Conservation (phyloP, 1,140 invertebrate genomes). For the Periplaneta americana region DNA sequence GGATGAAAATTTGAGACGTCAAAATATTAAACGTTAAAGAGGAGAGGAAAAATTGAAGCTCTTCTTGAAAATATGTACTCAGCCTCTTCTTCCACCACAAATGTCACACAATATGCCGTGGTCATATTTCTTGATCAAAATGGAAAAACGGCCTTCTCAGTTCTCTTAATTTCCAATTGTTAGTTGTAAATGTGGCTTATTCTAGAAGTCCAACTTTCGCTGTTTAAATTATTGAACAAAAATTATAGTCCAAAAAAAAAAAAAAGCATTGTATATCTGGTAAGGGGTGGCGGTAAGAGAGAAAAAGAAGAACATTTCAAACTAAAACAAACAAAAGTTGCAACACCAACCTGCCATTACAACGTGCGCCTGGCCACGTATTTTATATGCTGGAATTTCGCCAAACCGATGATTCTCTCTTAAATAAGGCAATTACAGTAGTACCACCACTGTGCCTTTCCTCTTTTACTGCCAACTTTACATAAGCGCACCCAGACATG, state of each 20-base stretch:
- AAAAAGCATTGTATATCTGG: background rate
- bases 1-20: too few species aligned
- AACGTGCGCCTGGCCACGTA: background rate
- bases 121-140: too few species aligned
- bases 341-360: background rate
- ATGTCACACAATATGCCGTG: too few species aligned
- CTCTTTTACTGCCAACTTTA: background rate
- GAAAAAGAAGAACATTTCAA: background rate
- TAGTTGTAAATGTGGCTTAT: too few species aligned
- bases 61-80: too few species aligned
- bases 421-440: background rate
- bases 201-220: background rate
- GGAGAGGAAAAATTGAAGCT: too few species aligned
- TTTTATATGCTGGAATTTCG: background rate
- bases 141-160: too few species aligned
- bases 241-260: too few species aligned
- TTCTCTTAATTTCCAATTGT: too few species aligned
- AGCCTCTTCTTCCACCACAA: too few species aligned
- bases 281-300: background rate
- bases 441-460: background rate
- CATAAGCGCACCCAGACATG: too few species aligned
- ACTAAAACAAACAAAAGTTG: background rate
- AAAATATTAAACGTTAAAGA: too few species aligned
- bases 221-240: background rate
- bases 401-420: background rate